Evolutionary conservation across 92 coral and sea anemone species (phyloP).

Genomic region (Parazoanthus darwini): DNA sequence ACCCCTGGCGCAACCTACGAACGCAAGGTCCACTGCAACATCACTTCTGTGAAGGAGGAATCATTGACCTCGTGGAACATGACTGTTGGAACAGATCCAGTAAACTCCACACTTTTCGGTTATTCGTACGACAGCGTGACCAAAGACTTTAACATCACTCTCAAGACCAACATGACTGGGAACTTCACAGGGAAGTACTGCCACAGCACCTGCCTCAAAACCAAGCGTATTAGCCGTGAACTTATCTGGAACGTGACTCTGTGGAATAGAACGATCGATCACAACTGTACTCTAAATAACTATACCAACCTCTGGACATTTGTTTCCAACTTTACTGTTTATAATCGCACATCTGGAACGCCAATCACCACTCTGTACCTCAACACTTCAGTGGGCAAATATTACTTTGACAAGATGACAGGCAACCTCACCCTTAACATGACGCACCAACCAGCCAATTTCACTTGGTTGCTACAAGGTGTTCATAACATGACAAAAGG

Average conservation of each 20-base stretch:
- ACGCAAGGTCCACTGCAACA: slow-evolving; percentile 50
- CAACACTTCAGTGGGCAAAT: slow-evolving; percentile 46
- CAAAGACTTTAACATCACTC: slow-evolving; percentile 56
- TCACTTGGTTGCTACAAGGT: slow-evolving; percentile 53
- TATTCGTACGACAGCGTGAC: slow-evolving; percentile 36
- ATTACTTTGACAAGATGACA: slow-evolving; percentile 42
- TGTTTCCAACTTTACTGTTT: slow-evolving; percentile 47
- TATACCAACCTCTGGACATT: slow-evolving; percentile 44
- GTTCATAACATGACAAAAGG: slow-evolving; percentile 51
- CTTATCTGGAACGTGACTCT: slow-evolving; percentile 51
- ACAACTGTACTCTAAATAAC: slow-evolving; percentile 46
- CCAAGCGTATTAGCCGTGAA: slow-evolving; percentile 45
- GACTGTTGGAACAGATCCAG: slow-evolving; percentile 52
- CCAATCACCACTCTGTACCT: slow-evolving; percentile 56
- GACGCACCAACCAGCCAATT: slow-evolving; percentile 59
- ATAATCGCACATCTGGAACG: slow-evolving; percentile 34
- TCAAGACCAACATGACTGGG: slow-evolving; percentile 51
- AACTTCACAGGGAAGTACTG: slow-evolving; percentile 56
- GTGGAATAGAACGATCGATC: slow-evolving; percentile 46
- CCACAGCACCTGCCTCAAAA: slow-evolving; percentile 44
- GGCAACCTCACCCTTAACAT: slow-evolving; percentile 58
- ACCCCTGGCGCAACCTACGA: slow-evolving; percentile 60
- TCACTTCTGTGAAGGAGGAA: slow-evolving; percentile 45
- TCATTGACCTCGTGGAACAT: slow-evolving; percentile 48
- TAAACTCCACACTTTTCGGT: slow-evolving; percentile 49